Percentiles rank a stretch among this genome's conserved stretches.
phyloP scores from a whole-genome alignment of 2,888 invertebrate species.

The Dexiosoma caninum region DNA sequence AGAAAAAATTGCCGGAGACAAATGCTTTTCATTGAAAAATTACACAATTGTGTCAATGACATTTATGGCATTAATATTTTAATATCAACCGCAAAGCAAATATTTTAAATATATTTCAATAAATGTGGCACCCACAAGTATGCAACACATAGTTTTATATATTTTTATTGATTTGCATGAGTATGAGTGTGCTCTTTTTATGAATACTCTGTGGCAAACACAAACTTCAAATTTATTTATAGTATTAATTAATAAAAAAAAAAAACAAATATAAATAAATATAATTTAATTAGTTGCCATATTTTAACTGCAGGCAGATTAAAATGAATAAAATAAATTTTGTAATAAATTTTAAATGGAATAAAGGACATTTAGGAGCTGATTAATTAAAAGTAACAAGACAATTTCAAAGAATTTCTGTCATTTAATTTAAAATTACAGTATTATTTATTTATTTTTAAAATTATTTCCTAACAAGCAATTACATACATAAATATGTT shows the following conservation, averaged over 20 bases:
- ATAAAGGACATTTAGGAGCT: too few species aligned
- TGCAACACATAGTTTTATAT: neutral
- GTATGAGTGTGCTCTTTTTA: neutral
- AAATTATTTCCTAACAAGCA: too few species aligned
- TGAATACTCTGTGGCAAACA: neutral
- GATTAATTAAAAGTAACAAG: too few species aligned
- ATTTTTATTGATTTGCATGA: neutral
- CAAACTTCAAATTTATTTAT: slow-evolving; percentile 25
- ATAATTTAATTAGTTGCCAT: slow-evolving; percentile 23
- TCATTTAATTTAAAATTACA: too few species aligned
- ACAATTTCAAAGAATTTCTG: neutral
- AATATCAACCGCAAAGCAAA: slow-evolving; percentile 50
- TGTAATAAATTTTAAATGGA: too few species aligned
- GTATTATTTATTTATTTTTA: too few species aligned
- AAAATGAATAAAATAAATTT: neutral
- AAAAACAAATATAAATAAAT: neutral
- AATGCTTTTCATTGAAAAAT: slow-evolving; percentile 37
- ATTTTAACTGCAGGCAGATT: neutral
- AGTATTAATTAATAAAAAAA: slow-evolving; percentile 37
- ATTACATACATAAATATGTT: too few species aligned
- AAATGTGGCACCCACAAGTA: neutral
- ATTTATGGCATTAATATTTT: slow-evolving; percentile 53
- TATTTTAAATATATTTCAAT: slow-evolving; percentile 19
- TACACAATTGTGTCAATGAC: slow-evolving; percentile 51
- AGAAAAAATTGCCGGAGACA: neutral